A percentile compares a stretch with the other conserved stretches of the same genome.
phyloP scores from a whole-genome alignment of 2,113 vertebrate species.

The Eclectus roratus region DNA sequence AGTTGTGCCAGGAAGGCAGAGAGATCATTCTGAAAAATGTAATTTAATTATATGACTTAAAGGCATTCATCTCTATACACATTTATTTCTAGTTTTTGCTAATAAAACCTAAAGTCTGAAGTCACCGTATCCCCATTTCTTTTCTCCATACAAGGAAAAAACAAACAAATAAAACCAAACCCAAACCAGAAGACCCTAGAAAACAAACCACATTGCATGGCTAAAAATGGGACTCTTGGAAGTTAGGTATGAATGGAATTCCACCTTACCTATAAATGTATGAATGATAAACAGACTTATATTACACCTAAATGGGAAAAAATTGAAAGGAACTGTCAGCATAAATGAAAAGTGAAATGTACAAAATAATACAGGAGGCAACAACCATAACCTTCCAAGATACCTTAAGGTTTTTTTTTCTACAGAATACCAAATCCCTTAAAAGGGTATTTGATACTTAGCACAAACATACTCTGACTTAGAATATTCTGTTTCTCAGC shows the following conservation, averaged over 20 bases:
- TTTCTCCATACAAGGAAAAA: neutral
- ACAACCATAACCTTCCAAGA: slow-evolving; percentile 37
- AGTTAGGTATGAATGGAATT: slow-evolving; percentile 77
- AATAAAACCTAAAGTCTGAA: neutral
- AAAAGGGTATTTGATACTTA: neutral
- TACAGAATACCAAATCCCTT: neutral
- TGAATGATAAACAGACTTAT: slow-evolving; percentile 91
- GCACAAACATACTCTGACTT: neutral
- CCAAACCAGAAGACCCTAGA: slow-evolving; percentile 12
- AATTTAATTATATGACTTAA: neutral
- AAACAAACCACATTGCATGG: slow-evolving; percentile 37
- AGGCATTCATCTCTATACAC: neutral
- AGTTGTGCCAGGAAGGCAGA: neutral
- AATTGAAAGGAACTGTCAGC: slow-evolving; percentile 83
- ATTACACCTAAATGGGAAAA: slow-evolving; percentile 94
- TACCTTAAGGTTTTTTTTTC: neutral
- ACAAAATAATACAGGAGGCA: slow-evolving; percentile 67
- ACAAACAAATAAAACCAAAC: neutral
- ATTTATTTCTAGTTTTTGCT: neutral
- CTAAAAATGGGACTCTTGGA: slow-evolving; percentile 56
- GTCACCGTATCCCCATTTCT: neutral
- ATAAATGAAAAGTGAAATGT: slow-evolving; percentile 76
- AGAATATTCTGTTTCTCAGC: neutral
- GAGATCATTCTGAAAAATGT: neutral
- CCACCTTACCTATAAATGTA: slow-evolving; percentile 98